phyloP scores from a whole-genome alignment of 2,888 invertebrate genomes.

The Drepana falcataria region DNA sequence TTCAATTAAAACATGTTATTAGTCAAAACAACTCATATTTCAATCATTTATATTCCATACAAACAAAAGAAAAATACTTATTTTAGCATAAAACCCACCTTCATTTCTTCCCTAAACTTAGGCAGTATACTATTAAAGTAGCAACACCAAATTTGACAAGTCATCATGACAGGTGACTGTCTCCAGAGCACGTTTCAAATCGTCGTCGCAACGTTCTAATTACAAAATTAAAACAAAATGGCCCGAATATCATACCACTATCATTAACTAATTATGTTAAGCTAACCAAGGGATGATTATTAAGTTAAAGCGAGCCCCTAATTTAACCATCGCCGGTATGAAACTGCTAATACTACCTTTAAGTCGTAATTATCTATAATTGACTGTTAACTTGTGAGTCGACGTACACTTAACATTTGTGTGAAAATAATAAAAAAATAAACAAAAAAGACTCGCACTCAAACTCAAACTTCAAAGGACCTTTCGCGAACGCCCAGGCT shows the following conservation, averaged over 20 bases:
- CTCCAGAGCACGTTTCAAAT: no score
- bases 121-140: no score
- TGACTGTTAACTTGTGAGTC: not conserved
- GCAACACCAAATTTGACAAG: no score
- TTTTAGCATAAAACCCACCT: no score
- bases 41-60: no score
- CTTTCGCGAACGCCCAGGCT: no score
- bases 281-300: slow-evolving; percentile 12
- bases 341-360: slow-evolving; percentile 19
- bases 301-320: slow-evolving; percentile 13
- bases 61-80: no score
- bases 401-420: not conserved
- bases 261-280: slow-evolving; percentile 10
- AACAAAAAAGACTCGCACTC: not conserved
- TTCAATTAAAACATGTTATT: no score
- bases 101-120: no score
- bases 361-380: slow-evolving; percentile 1
- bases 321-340: slow-evolving; percentile 16
- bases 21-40: no score
- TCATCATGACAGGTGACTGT: no score
- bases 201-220: not conserved
- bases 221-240: not conserved
- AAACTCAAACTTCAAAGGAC: no score
- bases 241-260: not conserved
- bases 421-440: not conserved